Evolutionary conservation across 2,113 vertebrate genomes (phyloP), one percentile per base, ranked within the genome.

Genomic region (Cyanoramphus novaezelandiae): DNA sequence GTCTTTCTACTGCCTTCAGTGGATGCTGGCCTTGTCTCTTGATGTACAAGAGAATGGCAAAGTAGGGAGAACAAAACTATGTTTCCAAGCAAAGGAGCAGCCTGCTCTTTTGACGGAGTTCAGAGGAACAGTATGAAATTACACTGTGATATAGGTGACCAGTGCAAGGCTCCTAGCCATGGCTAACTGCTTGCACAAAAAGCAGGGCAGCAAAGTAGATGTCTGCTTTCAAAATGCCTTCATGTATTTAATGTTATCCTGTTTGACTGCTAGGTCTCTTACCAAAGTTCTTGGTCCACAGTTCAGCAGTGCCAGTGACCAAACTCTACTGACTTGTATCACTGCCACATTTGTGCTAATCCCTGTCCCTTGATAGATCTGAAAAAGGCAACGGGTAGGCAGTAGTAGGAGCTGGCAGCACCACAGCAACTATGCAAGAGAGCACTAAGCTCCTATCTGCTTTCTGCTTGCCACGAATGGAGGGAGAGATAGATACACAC

Each of bases 61-160:
- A 84, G 78, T 11, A 4, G 19, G 43, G 50, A 96, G 60, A 86
- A 88, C 35, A 67, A 88, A 84, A 57, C 37, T 63, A 37, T 11
- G 15, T 75, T 89, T 89, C 69, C 91, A 29, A 93, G 77, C 65
- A 92, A 91, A 91, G 55, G 63, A 92, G 68, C 69, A 78, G 50
- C 77, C 86, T 71, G 63, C 55, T 91, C 77, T 44, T 91, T 70
- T 4, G 1, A 50, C 43, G 33, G 82, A 67, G 65, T 87, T 92
- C 86, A 92, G 70, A 84, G 57, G 47, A 91, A 84, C 57, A 62
- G 64, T 76, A 78, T 68, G 88, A 82, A 82, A 78, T 78, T 21
- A 84, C 43, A 59, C 31, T 41, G 74, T 78, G 43, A 23, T 52
- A 33, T 5, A 65, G 52, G 64, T 76, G 86, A 92, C 44, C 75